Conservation (phyloP, 2,797 vertebrate genomes). For the Alectoris magna region DNA sequence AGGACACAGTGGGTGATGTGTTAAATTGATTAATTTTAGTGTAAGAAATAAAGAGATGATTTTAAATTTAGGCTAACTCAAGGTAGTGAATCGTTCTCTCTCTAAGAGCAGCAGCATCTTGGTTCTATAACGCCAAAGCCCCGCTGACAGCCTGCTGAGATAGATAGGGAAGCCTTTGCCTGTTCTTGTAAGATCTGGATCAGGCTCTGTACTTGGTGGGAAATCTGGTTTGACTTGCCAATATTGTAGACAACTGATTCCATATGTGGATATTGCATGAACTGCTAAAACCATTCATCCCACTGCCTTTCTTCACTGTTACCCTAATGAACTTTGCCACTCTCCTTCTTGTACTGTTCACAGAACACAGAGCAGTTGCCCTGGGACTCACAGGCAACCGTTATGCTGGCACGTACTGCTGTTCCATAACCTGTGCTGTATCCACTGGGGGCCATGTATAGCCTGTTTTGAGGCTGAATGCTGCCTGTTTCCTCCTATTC, state of each 20-base stretch:
- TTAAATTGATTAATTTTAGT: neutral
- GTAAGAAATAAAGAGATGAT: neutral
- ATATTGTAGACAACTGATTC: neutral
- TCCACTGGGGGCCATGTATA: neutral
- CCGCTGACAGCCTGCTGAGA: neutral
- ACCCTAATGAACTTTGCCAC: neutral
- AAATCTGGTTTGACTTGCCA: neutral
- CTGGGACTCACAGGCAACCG: rapidly evolving
- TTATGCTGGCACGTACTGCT: neutral
- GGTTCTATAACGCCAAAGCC: neutral
- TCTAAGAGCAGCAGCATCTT: neutral
- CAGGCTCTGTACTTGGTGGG: neutral
- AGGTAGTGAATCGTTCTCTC: neutral
- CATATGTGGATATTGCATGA: neutral
- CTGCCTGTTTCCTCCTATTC: slow-evolving; percentile 7
- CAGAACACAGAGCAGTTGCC: neutral
- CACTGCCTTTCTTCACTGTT: neutral
- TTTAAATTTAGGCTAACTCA: neutral
- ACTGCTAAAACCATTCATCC: neutral
- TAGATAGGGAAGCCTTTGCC: neutral
- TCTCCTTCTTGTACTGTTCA: neutral
- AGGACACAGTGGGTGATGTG: neutral
- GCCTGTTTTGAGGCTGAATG: neutral
- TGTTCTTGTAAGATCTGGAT: neutral
- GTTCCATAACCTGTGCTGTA: neutral